These are phyloP conservation scores for Silurus meridionalis DNA, from an alignment of 2,113 vertebrate species.

Conservation along the genomic window DNA sequence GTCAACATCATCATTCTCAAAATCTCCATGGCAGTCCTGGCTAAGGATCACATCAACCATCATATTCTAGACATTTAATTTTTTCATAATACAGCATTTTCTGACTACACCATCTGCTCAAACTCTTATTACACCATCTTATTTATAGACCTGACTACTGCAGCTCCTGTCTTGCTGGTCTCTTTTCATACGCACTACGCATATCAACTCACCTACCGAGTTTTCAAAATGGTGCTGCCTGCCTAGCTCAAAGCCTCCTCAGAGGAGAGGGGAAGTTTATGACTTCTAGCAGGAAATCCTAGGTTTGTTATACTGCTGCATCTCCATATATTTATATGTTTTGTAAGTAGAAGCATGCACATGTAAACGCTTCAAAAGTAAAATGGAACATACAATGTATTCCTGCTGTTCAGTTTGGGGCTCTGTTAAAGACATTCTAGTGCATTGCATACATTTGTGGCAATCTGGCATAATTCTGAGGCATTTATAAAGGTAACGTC, in stretches of 20 bases:
- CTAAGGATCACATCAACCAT: background rate
- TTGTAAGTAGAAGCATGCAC: background rate
- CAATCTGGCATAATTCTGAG: background rate
- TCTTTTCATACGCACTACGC: background rate
- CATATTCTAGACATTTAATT: background rate
- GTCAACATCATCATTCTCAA: background rate
- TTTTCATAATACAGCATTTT: background rate
- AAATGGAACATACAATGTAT: background rate
- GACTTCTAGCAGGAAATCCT: background rate
- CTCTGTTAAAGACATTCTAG: background rate
- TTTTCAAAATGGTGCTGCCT: background rate
- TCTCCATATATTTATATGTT: background rate
- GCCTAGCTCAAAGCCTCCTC: background rate
- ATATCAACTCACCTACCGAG: background rate
- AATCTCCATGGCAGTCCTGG: background rate
- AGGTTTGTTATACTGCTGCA: background rate
- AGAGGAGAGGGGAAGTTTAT: background rate
- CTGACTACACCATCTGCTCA: background rate
- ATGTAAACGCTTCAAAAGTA: background rate
- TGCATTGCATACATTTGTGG: background rate
- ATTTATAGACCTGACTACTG: background rate
- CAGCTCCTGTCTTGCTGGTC: background rate
- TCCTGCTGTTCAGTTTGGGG: no score
- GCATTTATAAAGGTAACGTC: background rate
- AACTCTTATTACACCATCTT: background rate